phyloP scores from a whole-genome alignment of 2,888 invertebrate genomes.

The Pheosia tremula region DNA sequence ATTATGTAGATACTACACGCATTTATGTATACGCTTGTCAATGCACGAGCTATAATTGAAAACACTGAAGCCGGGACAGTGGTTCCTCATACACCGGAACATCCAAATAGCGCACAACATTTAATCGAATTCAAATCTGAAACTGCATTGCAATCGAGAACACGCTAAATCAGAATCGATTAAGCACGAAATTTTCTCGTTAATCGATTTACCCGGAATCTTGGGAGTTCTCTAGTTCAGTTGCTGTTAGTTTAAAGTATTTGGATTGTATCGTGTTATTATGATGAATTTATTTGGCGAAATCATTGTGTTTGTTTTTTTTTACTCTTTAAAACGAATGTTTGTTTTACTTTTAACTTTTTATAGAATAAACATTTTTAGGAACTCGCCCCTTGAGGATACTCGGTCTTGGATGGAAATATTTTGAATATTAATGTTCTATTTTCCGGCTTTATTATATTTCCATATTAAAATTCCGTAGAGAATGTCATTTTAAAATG shows the following conservation, averaged over 20 bases:
- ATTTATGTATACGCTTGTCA: too few species aligned
- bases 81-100: slow-evolving; percentile 30
- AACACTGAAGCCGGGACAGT: slow-evolving; percentile 25
- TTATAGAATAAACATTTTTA: too few species aligned
- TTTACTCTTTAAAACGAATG: too few species aligned
- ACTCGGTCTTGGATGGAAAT: too few species aligned
- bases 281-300: not conserved
- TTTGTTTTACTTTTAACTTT: too few species aligned
- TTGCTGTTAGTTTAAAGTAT: slow-evolving; percentile 45
- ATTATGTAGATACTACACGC: too few species aligned
- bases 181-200: slow-evolving; percentile 61
- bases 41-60: slow-evolving; percentile 30
- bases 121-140: slow-evolving; percentile 53
- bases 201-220: slow-evolving; percentile 54
- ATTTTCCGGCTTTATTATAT: too few species aligned
- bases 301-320: not conserved
- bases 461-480: too few species aligned
- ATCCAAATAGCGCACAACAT: slow-evolving; percentile 31
- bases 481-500: too few species aligned
- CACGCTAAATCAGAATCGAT: slow-evolving; percentile 69
- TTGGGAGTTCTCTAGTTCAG: slow-evolving; percentile 30
- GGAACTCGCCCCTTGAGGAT: too few species aligned
- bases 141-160: slow-evolving; percentile 59
- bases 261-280: slow-evolving; percentile 35
- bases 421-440: too few species aligned